A percentile compares a stretch with the other conserved stretches of the same genome.
phyloP scores from a whole-genome alignment of 2,888 invertebrate genomes.

The Dioctria rufipes region DNA sequence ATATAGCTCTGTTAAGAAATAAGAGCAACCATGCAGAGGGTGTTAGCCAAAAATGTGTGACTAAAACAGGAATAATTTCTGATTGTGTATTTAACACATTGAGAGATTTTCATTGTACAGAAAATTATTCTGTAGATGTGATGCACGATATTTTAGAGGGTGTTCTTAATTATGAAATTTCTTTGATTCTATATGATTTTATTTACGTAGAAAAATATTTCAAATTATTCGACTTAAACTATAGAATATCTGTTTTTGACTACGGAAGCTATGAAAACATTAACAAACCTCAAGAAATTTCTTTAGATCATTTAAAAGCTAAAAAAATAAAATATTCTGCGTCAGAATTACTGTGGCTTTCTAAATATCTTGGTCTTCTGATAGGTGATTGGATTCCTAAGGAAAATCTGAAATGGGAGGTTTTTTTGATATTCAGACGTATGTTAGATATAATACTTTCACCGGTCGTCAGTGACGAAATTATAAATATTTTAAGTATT shows the following conservation, averaged over 20 bases:
- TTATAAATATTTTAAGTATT: not conserved
- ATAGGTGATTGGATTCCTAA: conserved; percentile 16
- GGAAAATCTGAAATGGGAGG: conserved; percentile 22
- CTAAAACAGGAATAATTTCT: conserved; percentile 55
- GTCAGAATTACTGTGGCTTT: conserved; percentile 41
- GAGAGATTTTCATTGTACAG: conserved; percentile 53
- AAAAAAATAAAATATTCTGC: conserved; percentile 45
- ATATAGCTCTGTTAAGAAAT: conserved; percentile 49
- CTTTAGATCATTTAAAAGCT: conserved; percentile 23
- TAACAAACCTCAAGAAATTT: conserved; percentile 30
- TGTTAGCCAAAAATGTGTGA: conserved; percentile 19
- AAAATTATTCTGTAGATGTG: conserved; percentile 48
- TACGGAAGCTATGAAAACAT: conserved; percentile 37
- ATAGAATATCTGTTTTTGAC: conserved; percentile 44
- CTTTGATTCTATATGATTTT: conserved; percentile 40
- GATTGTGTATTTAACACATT: conserved; percentile 56
- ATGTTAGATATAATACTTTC: conserved; percentile 53
- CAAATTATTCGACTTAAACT: conserved; percentile 36
- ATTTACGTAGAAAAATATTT: conserved; percentile 48
- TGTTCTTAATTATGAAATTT: conserved; percentile 32
- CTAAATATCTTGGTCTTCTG: conserved; percentile 23
- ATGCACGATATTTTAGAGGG: conserved; percentile 54
- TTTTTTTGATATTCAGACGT: conserved; percentile 25
- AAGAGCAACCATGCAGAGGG: conserved; percentile 41
- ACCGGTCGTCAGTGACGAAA: not conserved